A percentile compares a stretch with the other conserved stretches of the same genome.
Conservation (phyloP, 2,113 vertebrate genomes). For the Antechinus stuartii region DNA sequence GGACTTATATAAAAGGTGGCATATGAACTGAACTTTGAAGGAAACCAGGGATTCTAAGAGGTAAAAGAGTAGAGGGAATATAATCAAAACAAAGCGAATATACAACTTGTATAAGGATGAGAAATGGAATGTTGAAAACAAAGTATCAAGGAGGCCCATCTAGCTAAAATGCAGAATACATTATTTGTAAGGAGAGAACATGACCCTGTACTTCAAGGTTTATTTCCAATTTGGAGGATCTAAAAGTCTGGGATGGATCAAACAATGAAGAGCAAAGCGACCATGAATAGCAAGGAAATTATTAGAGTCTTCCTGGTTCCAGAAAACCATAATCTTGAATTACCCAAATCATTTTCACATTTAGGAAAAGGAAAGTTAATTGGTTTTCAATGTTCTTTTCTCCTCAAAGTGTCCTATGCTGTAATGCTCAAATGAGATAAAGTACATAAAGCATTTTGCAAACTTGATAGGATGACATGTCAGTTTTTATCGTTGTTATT, state of each 20-base stretch:
- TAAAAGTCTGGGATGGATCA: background rate
- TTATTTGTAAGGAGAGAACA: background rate
- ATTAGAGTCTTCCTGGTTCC: background rate
- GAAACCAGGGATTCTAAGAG: background rate
- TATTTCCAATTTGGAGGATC: background rate
- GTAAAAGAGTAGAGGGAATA: background rate
- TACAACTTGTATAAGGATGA: background rate
- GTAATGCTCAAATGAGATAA: background rate
- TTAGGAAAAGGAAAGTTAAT: background rate
- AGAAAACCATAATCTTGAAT: background rate
- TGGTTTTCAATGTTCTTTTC: background rate
- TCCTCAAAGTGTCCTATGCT: background rate
- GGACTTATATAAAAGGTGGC: background rate
- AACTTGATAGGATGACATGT: background rate
- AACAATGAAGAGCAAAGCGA: background rate
- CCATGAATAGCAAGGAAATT: background rate
- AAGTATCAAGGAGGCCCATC: background rate
- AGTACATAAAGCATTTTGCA: background rate
- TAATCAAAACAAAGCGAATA: background rate
- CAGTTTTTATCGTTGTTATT: background rate
- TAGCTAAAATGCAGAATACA: background rate
- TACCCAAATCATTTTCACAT: background rate
- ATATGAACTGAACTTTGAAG: background rate
- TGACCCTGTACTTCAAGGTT: slow-evolving; percentile 1
- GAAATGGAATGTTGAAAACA: background rate